Percentiles rank a stretch among this genome's conserved stretches.
phyloP scores from a whole-genome alignment of 2,888 invertebrate genomes.

The Apamea anceps region DNA sequence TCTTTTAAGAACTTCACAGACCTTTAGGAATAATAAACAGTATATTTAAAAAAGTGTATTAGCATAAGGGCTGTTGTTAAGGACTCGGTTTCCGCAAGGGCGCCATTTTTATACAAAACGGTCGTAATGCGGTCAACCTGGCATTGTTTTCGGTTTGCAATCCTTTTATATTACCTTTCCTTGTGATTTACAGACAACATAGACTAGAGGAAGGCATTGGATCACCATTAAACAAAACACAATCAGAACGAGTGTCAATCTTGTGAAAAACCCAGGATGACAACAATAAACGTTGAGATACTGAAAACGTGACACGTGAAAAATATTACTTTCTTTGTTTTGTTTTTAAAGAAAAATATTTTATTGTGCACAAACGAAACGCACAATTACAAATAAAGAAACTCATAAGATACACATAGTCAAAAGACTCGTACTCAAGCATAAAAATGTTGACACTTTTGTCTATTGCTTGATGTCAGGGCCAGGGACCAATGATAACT shows the following conservation, averaged over 20 bases:
- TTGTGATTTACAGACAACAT: background rate
- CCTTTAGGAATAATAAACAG: slow-evolving; percentile 49
- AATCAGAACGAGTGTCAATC: background rate
- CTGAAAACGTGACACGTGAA: background rate
- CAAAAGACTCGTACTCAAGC: too few species aligned
- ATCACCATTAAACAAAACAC: background rate
- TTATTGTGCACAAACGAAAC: too few species aligned
- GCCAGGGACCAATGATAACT: too few species aligned
- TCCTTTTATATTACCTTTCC: background rate
- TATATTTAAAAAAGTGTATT: slow-evolving; percentile 33
- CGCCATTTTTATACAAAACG: background rate
- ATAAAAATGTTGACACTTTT: too few species aligned
- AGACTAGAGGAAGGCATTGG: background rate
- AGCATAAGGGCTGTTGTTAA: slow-evolving; percentile 3
- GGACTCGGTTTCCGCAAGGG: background rate
- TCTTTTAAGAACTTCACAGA: slow-evolving; percentile 35
- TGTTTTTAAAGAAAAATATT: background rate
- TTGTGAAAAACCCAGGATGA: background rate
- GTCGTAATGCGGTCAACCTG: background rate
- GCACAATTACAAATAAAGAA: too few species aligned
- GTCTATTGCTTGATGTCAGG: too few species aligned
- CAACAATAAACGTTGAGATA: background rate
- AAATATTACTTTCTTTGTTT: background rate
- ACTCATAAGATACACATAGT: too few species aligned
- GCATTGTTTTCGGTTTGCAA: background rate